phyloP scores from a whole-genome alignment of 2,797 vertebrate species.

The Chiroxiphia lanceolata region DNA sequence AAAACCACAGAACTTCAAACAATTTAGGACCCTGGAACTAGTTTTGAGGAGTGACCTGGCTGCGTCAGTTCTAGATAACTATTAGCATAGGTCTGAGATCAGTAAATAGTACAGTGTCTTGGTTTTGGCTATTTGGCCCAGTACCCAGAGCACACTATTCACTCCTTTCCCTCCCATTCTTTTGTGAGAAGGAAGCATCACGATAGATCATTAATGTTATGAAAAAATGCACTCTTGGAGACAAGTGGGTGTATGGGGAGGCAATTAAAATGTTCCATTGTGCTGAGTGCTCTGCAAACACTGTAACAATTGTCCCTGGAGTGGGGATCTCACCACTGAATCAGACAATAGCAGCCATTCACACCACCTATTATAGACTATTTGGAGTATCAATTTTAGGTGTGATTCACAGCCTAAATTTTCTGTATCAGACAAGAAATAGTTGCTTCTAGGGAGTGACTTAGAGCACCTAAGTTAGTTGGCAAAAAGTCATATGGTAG shows the following conservation, averaged over 20 bases:
- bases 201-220: background rate
- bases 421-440: background rate
- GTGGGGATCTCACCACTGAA: background rate
- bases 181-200: background rate
- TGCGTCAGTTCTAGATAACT: background rate
- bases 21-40: background rate
- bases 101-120: background rate
- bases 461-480: constrained; percentile 35
- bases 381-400: constrained; percentile 9
- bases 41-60: background rate
- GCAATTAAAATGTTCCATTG: constrained; percentile 51
- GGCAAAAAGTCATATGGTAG: background rate
- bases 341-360: constrained; percentile 39
- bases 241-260: background rate
- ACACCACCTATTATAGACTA: constrained; percentile 11
- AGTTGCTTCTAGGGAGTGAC: constrained; percentile 7
- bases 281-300: background rate
- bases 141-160: background rate
- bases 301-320: constrained; percentile 17
- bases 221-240: constrained; percentile 16
- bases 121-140: background rate
- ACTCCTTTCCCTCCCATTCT: background rate
- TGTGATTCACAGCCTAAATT: constrained; percentile 19
- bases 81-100: background rate
- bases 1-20: background rate